Base-by-base conservation (phyloP, 2,113 vertebrate genomes). In the Pseudorhombus dupliciocellatus region DNA sequence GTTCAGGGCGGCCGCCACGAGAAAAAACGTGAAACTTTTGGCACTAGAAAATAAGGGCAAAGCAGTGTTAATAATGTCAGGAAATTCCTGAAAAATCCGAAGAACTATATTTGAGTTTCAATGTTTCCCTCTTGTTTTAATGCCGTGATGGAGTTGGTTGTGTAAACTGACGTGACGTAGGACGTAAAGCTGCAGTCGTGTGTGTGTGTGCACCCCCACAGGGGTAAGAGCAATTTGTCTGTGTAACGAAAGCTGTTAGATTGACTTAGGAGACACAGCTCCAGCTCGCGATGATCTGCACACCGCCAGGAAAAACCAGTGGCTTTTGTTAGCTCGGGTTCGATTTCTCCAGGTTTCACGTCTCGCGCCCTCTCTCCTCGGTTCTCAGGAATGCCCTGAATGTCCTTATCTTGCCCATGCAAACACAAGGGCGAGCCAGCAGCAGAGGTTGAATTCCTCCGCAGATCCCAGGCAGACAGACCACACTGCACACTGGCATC, bases 331-430 rank as follows among this genome's bases (percentile, higher is more conserved):
- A 50, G 40, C 12, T 44, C 18, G 8, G 3, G 46, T 58, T 30
- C 42, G 57, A 12, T 57, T 72, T 62, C 44, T 59, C 28, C 11
- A 70, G 48, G 50, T 55, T 74, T 73, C 46, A 25, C 48, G 12
- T 71, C 62, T 72, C 59, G 28, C 67, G 57, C 58, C 46, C 57
- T 22, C 21, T 75, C 68, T 63, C 58, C 18, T 50, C 72, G 21
- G 57, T 77, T 37, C 72, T 84, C 68, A 84, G 86, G 89, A 92
- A 91, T 91, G 88, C 80, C 60, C 52, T 83, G 83, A 88, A 90
- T 89, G 86, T 86, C 83, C 84, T 91, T 88, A 91, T 92, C 89
- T 89, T 77, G 85, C 78, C 86, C 84, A 61, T 81, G 71, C 86
- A 90, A 89, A 89, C 89, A 90, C 71, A 56, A 86, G 77, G 53